These are phyloP conservation scores for Porites australiensis DNA, from an alignment of 64 coral and sea anemone species.

Conservation along the genomic window DNA sequence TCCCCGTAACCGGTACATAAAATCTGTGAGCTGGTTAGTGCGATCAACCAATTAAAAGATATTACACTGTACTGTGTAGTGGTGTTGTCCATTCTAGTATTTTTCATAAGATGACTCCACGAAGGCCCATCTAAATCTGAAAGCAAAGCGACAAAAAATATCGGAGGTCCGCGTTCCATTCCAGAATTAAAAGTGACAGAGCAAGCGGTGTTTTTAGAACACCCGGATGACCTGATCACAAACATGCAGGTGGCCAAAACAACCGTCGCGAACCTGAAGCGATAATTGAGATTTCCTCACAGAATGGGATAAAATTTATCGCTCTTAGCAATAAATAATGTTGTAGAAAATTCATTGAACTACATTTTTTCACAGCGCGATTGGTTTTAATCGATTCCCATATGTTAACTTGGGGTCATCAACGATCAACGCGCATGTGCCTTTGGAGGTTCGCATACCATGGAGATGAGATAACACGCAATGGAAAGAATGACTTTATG, in stretches of 20 bases:
- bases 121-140: neutral
- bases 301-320: neutral
- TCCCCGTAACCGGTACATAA: too few relatives aligned
- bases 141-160: neutral
- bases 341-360: neutral
- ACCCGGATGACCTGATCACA: slow-evolving; percentile 30
- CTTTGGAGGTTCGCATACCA: neutral
- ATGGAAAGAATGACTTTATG: slow-evolving; percentile 34
- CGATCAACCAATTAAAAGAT: too few relatives aligned
- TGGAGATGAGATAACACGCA: slow-evolving; percentile 41
- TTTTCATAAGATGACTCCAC: too few relatives aligned
- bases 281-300: neutral
- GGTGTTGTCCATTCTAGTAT: too few relatives aligned
- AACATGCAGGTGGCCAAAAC: slow-evolving; percentile 23
- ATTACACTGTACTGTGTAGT: neutral
- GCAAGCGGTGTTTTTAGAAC: neutral
- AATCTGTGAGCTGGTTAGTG: too few relatives aligned
- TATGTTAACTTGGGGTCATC: neutral
- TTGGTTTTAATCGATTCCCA: neutral
- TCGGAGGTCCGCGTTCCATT: neutral
- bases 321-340: neutral
- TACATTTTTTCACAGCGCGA: neutral
- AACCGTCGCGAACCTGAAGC: neutral
- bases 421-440: neutral
- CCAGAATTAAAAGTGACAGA: neutral